Evolutionary conservation across 1,140 invertebrate species (phyloP).

Genomic region (Cydia fagiglandana): DNA sequence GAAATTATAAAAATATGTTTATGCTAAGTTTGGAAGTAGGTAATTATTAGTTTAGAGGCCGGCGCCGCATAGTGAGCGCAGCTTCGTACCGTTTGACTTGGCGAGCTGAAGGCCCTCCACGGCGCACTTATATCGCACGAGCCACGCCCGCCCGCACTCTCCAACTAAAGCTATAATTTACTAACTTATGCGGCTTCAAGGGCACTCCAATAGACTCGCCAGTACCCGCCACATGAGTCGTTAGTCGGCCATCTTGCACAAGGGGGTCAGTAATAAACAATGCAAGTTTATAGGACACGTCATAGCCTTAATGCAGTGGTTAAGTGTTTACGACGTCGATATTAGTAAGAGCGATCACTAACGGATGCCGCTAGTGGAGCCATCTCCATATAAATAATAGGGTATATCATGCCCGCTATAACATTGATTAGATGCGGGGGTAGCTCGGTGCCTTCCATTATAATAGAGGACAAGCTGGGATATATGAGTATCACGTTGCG

Average conservation of each 20-base stretch:
- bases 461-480: slow-evolving; percentile 28
- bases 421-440: slow-evolving; percentile 33
- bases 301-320: slow-evolving; percentile 24
- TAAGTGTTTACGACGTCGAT: slow-evolving; percentile 29
- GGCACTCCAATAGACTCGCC: slow-evolving; percentile 13
- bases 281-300: slow-evolving; percentile 29
- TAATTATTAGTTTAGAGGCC: slow-evolving; percentile 10
- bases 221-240: slow-evolving; percentile 5
- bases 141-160: background rate
- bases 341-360: slow-evolving; percentile 16
- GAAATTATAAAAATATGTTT: background rate
- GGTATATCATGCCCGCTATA: slow-evolving; percentile 27
- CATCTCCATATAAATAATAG: slow-evolving; percentile 32
- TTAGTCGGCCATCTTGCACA: slow-evolving; percentile 23
- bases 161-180: slow-evolving; percentile 28
- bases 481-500: slow-evolving; percentile 11
- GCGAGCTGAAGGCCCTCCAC: background rate
- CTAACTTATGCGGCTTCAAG: slow-evolving; percentile 26
- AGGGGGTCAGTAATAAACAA: slow-evolving; percentile 10
- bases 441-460: slow-evolving; percentile 27
- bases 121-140: background rate
- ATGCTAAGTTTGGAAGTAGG: background rate
- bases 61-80: background rate
- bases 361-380: slow-evolving; percentile 9
- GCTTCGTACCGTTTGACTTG: slow-evolving; percentile 2